Evolutionary conservation across 2,888 invertebrate species (phyloP).

Genomic region (Drosophila colorata): DNA sequence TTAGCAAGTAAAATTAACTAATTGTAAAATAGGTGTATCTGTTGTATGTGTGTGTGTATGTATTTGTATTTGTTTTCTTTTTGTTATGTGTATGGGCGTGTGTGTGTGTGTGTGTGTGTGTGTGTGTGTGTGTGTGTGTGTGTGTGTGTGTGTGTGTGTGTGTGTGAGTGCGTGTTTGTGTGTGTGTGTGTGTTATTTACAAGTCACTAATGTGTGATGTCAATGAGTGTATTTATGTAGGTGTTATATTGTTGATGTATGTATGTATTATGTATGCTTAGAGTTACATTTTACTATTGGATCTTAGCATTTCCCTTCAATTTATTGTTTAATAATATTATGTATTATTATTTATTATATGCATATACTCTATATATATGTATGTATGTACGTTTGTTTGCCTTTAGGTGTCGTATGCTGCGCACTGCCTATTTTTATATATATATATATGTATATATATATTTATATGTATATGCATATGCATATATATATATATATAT

Average conservation of each 20-base stretch:
- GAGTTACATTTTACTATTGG: constrained; percentile 56
- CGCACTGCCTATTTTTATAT: constrained; percentile 13
- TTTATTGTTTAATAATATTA: constrained; percentile 45
- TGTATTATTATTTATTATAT: constrained; percentile 26
- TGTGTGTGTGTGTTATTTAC: constrained; percentile 54
- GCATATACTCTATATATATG: constrained; percentile 32
- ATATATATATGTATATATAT: constrained; percentile 18
- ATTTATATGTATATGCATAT: constrained; percentile 27
- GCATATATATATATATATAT: not conserved
- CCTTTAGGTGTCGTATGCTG: constrained; percentile 37
- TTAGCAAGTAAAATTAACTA: constrained; percentile 71
- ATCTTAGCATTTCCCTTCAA: constrained; percentile 39
- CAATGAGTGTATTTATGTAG: constrained; percentile 21
- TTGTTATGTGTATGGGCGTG: constrained; percentile 30
- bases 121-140: constrained; percentile 20
- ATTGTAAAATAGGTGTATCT: constrained; percentile 62
- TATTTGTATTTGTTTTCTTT: constrained; percentile 30
- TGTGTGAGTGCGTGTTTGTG: constrained; percentile 18
- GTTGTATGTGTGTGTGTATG: constrained; percentile 21
- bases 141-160: constrained; percentile 16
- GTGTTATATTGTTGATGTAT: constrained; percentile 25
- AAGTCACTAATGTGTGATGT: constrained; percentile 47
- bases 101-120: constrained; percentile 13
- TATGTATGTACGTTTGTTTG: constrained; percentile 25
- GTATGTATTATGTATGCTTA: constrained; percentile 42